Base-by-base conservation (phyloP, 2,888 invertebrate genomes). In the Torymus auratus region DNA sequence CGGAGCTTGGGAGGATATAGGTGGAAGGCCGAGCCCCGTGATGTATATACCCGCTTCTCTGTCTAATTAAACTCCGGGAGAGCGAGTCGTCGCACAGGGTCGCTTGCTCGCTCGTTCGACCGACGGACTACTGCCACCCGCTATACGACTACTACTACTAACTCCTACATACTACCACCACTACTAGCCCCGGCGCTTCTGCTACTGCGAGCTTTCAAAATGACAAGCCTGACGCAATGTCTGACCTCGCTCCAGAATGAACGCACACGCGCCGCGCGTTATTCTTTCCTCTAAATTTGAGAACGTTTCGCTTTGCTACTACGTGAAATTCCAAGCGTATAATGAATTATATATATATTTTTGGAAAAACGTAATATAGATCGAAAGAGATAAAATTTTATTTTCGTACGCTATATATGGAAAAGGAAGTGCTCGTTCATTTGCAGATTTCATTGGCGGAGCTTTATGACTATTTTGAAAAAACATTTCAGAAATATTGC, bases 41-140 rank as follows among this genome's bases (percentile, higher is more conserved):
- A 87, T 87, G 85, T 86, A 87, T 64, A 69, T 20, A 60, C 70
- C 83, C 79, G 85, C 28, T 86, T 86, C 87, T 88, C 88, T 85
- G 87, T 88, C 88, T 88, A 88, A 88, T 88, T 88, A 88, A 88
- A 88, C 86, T 88, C 86, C 50, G 69, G 13, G 41, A 64, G 58
- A 71, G 84, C 85, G 85, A 84, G 41, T 41, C 5, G 41, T 41
- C 41, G 41, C 41, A 10, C 41, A 41, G 84, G 85, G 84, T 82
- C 83, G 78, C 84, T 70, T 71, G 85, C 84, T 86, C 86, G 85
- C 85, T 83, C 83, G 80, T 83, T 84, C 82, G 81, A 28, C 61
- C 72, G 72, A 17, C 72, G 67, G 72, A 67, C 72, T 73, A 74
- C 28, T 74, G 28, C 69, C 56, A 69, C 50, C 50, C 64, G 68